phyloP scores from a whole-genome alignment of 2,113 vertebrate genomes.

The Buteo buteo region DNA sequence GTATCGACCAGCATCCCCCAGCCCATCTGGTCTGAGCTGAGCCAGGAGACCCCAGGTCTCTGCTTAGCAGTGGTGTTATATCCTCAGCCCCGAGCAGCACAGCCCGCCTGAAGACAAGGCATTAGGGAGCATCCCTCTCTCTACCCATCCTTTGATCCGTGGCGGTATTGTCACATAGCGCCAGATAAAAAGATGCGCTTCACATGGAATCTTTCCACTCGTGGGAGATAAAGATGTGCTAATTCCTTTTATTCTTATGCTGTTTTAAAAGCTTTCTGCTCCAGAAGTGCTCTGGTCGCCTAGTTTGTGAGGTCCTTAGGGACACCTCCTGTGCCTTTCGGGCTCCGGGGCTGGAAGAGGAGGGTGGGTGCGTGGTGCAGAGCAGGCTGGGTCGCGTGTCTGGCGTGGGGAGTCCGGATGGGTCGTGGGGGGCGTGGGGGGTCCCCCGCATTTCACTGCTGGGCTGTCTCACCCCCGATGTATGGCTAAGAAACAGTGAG shows the following conservation, averaged over 20 bases:
- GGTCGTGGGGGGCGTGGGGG: rapidly evolving
- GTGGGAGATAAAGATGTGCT: neutral
- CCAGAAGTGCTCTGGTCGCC: neutral
- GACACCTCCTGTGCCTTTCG: rapidly evolving
- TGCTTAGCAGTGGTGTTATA: neutral
- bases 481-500: rapidly evolving
- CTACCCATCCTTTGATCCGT: neutral
- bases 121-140: neutral
- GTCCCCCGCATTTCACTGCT: neutral
- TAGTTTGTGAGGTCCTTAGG: neutral
- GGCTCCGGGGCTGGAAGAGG: neutral
- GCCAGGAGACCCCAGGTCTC: neutral
- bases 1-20: neutral
- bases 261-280: neutral
- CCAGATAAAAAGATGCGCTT: neutral
- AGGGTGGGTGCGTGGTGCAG: rapidly evolving
- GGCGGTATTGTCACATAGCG: neutral
- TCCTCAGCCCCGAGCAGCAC: neutral
- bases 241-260: neutral
- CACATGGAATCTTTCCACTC: neutral
- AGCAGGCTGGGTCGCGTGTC: neutral
- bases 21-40: neutral
- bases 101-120: rapidly evolving
- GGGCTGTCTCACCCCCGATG: too few relatives aligned
- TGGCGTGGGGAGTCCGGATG: neutral